phyloP scores from a whole-genome alignment of 1,140 invertebrate genomes.

The Eueides isabella region DNA sequence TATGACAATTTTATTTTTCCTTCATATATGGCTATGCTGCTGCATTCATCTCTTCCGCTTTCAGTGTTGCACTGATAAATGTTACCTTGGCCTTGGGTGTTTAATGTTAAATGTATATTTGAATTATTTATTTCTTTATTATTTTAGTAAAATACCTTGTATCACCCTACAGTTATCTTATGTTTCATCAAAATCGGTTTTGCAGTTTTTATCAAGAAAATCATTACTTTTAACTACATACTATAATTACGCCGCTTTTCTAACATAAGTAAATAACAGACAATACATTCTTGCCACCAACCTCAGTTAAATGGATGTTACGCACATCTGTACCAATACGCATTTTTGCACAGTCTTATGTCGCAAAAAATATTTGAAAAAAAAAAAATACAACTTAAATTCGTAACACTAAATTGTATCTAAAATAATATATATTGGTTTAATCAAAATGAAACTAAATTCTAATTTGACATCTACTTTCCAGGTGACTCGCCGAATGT shows the following conservation, averaged over 20 bases:
- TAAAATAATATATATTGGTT: constrained; percentile 64
- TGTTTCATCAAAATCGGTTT: constrained; percentile 12
- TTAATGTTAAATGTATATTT: constrained; percentile 16
- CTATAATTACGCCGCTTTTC: not conserved
- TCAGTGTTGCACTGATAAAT: constrained; percentile 19
- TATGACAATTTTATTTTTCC: not conserved
- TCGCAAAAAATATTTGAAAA: constrained; percentile 46
- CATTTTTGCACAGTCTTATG: constrained; percentile 61
- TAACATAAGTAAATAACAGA: constrained; percentile 9
- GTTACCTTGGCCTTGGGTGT: constrained; percentile 17
- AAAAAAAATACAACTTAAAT: constrained; percentile 48
- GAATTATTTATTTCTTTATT: constrained; percentile 4
- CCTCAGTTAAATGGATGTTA: constrained; percentile 62
- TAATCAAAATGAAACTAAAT: constrained; percentile 73
- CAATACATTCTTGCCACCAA: constrained; percentile 49
- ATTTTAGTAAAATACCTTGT: constrained; percentile 21
- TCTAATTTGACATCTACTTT: constrained; percentile 82
- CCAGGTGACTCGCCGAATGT: constrained; percentile 80
- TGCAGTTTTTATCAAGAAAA: not conserved
- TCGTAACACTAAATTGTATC: constrained; percentile 72
- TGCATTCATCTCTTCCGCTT: constrained; percentile 14
- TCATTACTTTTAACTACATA: not conserved
- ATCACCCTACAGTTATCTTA: not conserved
- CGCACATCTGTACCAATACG: constrained; percentile 61
- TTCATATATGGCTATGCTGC: constrained; percentile 17